Evolutionary conservation across 2,797 vertebrate species (phyloP).

Genomic region (Ctenosaura bakeri): DNA sequence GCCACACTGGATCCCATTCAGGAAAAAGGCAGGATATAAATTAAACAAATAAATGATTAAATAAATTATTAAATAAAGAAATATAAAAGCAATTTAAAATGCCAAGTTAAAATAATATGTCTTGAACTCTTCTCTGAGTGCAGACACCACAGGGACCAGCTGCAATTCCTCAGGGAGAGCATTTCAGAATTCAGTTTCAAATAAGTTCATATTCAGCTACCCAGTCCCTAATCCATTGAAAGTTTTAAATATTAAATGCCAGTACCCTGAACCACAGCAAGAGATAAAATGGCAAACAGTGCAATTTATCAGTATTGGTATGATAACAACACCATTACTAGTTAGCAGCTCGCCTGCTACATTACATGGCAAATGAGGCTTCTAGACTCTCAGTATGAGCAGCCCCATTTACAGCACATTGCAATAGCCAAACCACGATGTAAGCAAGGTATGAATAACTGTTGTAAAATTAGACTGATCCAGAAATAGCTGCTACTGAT

Average conservation of each 20-base stretch:
- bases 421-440: neutral
- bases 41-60: neutral
- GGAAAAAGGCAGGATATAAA: no score
- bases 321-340: neutral
- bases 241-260: neutral
- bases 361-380: neutral
- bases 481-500: no score
- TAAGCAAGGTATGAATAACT: neutral
- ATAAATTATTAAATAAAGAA: neutral
- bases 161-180: neutral
- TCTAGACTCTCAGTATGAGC: neutral
- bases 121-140: neutral
- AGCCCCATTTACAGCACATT: neutral
- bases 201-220: neutral
- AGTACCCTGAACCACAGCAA: neutral
- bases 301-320: neutral
- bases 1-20: no score
- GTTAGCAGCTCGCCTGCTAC: neutral
- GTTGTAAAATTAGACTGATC: neutral
- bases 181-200: neutral
- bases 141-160: neutral
- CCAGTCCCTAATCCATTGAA: neutral
- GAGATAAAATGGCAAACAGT: neutral
- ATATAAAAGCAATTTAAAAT: neutral
- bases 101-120: neutral